Evolutionary conservation across 1,140 invertebrate genomes (phyloP).

Genomic region (Andrena cerasifolii): DNA sequence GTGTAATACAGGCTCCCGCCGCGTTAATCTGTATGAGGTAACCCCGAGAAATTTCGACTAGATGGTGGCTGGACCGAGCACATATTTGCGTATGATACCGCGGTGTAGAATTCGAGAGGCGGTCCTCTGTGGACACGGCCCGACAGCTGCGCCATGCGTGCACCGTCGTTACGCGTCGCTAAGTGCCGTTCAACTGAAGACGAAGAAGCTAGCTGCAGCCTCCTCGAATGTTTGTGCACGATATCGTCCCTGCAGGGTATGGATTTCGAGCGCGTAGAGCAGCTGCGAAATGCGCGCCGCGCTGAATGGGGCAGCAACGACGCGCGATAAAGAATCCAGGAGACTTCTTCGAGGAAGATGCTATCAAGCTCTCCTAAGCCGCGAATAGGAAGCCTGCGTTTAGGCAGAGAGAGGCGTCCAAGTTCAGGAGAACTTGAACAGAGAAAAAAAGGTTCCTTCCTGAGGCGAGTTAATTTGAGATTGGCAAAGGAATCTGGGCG

Average conservation of each 20-base stretch:
- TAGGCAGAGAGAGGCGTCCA: no score
- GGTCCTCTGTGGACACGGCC: constrained; percentile 7
- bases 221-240: constrained; percentile 30
- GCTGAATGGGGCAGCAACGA: background rate
- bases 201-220: constrained; percentile 11
- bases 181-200: background rate
- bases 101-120: constrained; percentile 25
- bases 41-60: constrained; percentile 9
- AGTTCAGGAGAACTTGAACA: no score
- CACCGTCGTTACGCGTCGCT: constrained; percentile 1
- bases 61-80: background rate
- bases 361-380: no score
- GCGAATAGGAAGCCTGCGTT: no score
- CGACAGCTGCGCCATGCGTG: constrained; percentile 26
- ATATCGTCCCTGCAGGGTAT: background rate
- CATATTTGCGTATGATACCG: constrained; percentile 22
- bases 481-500: no score
- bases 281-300: constrained; percentile 23
- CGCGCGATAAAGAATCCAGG: constrained; percentile 21
- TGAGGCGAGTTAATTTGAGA: background rate
- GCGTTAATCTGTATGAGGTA: constrained; percentile 37
- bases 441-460: background rate
- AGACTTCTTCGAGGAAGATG: background rate
- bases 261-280: background rate
- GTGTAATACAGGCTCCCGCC: constrained; percentile 37